Evolutionary conservation across 2,113 vertebrate genomes (phyloP).

Genomic region (Origma solitaria): DNA sequence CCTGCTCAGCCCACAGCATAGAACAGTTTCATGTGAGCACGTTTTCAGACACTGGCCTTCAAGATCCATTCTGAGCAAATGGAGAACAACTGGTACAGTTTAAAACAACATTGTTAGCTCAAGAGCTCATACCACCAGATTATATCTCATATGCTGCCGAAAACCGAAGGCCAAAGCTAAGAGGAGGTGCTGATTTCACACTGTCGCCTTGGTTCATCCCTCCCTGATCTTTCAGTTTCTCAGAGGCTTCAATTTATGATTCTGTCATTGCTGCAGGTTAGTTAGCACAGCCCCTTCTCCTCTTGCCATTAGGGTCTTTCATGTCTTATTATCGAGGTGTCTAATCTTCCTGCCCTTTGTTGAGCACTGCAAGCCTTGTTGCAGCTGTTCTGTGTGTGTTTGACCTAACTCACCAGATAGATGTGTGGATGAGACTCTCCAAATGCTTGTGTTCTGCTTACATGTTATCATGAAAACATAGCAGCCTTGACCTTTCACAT

Average conservation of each 20-base stretch:
- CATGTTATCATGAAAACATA: constrained; percentile 57
- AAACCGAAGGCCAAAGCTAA: constrained; percentile 7
- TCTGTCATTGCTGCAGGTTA: neutral
- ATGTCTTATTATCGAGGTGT: constrained; percentile 37
- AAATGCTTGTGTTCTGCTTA: constrained; percentile 50
- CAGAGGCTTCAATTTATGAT: neutral
- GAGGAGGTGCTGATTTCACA: neutral
- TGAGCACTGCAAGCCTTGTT: constrained; percentile 25
- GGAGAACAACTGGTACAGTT: constrained; percentile 15
- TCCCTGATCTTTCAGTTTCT: neutral
- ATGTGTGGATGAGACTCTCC: constrained; percentile 46
- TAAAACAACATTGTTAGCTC: neutral
- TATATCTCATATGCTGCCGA: neutral
- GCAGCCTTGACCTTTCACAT: constrained; percentile 60
- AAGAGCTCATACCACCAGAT: fast-evolving
- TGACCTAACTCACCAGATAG: constrained; percentile 41
- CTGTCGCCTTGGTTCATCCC: neutral
- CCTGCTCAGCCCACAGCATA: neutral
- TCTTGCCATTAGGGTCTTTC: constrained; percentile 18
- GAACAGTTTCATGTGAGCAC: neutral
- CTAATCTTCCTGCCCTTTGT: constrained; percentile 60
- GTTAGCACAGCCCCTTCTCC: neutral
- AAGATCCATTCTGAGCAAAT: constrained; percentile 32
- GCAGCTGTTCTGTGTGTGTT: constrained; percentile 57
- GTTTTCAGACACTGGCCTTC: constrained; percentile 21